Base-by-base conservation (phyloP, 2,797 vertebrate genomes). In the Pangasius macronema region DNA sequence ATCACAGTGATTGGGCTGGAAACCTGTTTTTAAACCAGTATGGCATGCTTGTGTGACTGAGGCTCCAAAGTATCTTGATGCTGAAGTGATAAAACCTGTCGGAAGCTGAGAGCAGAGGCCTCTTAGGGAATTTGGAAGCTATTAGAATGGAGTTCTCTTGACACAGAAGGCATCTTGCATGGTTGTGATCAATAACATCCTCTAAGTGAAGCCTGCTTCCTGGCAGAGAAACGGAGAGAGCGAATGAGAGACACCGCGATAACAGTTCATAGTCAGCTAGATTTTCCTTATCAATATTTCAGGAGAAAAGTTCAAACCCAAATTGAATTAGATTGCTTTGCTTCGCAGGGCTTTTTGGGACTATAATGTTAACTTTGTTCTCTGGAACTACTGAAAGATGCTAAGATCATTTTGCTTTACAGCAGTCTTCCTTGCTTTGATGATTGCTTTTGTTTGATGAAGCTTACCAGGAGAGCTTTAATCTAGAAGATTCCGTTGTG, bases 261-360 rank as follows among this genome's bases (percentile, higher is more conserved):
- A 85, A 85, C 88, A 61, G 67, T 85, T 87, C 88, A 72, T 76
- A 42, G 75, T 87, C 88, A 86, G 65, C 82, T 88, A 77, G 79
- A 86, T 89, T 87, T 39, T 85, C 72, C 84, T 90, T 83, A 91
- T 91, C 89, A 91, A 91, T 91, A 87, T 91, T 92, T 90, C 27
- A 90, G 72, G 75, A 84, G 77, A 81, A 88, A 55, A 82, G 75
- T 85, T 16, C 42, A 73, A 85, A 82, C 42, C 49, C 75, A 61
- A 84, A 86, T 73, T 86, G 85, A 57, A 84, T 55, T 46, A 24
- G 51, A 68, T 77, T 53, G 72, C 70, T 72, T 86, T 83, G 84
- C 33, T 53, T 59, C 5, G 6, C 63, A 49, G 61, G 36, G n/a
- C 42, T 75, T 53, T 84, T 72, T 70, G 51, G 30, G 1, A 55